Conservation (phyloP, 2,888 invertebrate genomes). For the Stegophylla sp. region DNA sequence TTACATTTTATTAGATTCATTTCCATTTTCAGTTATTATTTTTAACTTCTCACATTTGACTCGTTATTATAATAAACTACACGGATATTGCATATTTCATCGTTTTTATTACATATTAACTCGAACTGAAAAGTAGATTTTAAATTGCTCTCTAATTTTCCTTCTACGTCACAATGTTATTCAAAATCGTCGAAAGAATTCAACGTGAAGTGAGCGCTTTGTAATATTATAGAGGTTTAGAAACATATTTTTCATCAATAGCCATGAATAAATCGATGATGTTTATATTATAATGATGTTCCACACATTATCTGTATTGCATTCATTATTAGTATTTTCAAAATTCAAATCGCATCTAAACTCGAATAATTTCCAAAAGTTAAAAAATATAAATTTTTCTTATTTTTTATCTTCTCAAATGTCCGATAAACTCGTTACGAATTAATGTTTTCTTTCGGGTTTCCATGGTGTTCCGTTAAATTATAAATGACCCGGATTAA, state of each 20-base stretch:
- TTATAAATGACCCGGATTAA: neutral
- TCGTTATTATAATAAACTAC: neutral
- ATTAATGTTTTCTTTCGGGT: conserved; percentile 13
- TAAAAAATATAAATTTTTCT: too few relatives aligned
- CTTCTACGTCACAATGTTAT: neutral
- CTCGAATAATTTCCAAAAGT: too few relatives aligned
- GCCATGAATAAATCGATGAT: too few relatives aligned
- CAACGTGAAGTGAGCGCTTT: neutral
- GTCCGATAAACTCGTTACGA: neutral
- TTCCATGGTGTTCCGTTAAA: conserved; percentile 6
- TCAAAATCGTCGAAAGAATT: neutral
- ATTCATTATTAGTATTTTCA: too few relatives aligned
- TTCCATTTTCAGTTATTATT: conserved; percentile 21
- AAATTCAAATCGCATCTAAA: too few relatives aligned
- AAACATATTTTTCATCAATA: too few relatives aligned
- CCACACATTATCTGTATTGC: too few relatives aligned
- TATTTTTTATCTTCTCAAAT: too few relatives aligned
- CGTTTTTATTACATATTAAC: neutral
- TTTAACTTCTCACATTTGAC: neutral
- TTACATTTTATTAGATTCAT: neutral
- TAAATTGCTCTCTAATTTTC: neutral
- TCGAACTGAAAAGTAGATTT: neutral
- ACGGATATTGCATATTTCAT: too few relatives aligned
- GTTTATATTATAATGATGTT: too few relatives aligned
- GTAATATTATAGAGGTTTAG: too few relatives aligned